phyloP scores from a whole-genome alignment of 2,797 vertebrate genomes.

The Adelosebastes latens region DNA sequence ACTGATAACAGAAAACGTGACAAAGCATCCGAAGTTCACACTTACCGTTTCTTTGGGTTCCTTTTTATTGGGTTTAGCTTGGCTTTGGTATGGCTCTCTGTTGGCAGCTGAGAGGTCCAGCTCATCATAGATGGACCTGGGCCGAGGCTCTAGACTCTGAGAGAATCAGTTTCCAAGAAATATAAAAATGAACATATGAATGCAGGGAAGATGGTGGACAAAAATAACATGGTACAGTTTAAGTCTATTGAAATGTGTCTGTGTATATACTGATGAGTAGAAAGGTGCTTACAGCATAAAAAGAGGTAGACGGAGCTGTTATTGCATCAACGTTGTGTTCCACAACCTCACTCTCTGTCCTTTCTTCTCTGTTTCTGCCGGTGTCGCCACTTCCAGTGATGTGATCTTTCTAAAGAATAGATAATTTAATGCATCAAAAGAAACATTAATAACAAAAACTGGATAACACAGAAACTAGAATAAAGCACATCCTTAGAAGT shows the following conservation, averaged over 20 bases:
- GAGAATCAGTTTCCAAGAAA: conserved; percentile 32
- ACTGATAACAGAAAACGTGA: background rate
- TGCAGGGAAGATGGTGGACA: background rate
- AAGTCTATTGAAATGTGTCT: background rate
- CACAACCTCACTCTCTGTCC: background rate
- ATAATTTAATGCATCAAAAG: background rate
- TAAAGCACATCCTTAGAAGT: background rate
- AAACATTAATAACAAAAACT: background rate
- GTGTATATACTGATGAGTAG: background rate
- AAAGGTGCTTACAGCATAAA: conserved; percentile 77
- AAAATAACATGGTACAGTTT: background rate
- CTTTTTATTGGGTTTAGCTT: conserved; percentile 26
- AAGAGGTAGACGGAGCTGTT: conserved; percentile 54
- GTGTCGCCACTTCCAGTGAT: background rate
- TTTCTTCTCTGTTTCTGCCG: background rate
- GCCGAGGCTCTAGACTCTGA: conserved; percentile 73
- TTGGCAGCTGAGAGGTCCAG: conserved; percentile 56
- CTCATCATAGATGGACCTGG: conserved; percentile 79
- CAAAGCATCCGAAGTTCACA: background rate
- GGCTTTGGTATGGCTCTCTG: background rate
- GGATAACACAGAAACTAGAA: background rate
- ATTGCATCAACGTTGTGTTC: background rate
- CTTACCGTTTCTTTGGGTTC: conserved; percentile 53
- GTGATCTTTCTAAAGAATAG: conserved; percentile 19
- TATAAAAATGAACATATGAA: background rate